Base-by-base conservation (phyloP, 2,113 vertebrate species). In the Colossoma macropomum region DNA sequence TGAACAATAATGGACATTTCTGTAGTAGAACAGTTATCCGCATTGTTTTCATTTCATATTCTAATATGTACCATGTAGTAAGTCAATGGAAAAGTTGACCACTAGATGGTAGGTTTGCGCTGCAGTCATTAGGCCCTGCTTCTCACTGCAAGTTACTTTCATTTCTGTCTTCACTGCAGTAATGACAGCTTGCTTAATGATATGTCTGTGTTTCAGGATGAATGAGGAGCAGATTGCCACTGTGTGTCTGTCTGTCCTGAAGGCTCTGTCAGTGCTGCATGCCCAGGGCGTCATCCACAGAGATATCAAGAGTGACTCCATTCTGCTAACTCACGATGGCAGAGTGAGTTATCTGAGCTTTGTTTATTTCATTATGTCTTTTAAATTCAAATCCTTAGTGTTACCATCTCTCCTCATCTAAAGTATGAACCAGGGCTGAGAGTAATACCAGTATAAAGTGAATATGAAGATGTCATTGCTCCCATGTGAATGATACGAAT, bases 301-400 rank as follows among this genome's bases (percentile, higher is more conserved):
- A 4, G 97, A 99, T 92, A 99, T 99, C 87, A 99, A 99, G 92
- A 98, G 97, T 0, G 97, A 99, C 93, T 99, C 97, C 79, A 99
- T 99, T 88, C 94, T 99, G n/a, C 96, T 99, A 73, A 98, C 97
- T 0, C 96, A 97, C 0, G 97, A 98, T 0, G 97, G 96, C 60
- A 89, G 96, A 90, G 96, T 98, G 88, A 28, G 95, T 79, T 7
- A 16, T 1, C 25, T 0, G 11, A 1, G 1, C 15, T 21, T 45
- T 12, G 62, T 77, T 23, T 19, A 45, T 21, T 59, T 25, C 25
- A 79, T 54, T 71, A 41, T 17, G 0, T 38, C 63, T 12, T 28
- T 50, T 38, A 50, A 16, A 70, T 12, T 13, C 3, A 75, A 75
- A 52, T 38, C 7, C 17, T 30, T 4, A 19, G 41, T 4, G 1